Base-by-base conservation (phyloP, 1,140 invertebrate species). In the Lepeophtheirus salmonis region DNA sequence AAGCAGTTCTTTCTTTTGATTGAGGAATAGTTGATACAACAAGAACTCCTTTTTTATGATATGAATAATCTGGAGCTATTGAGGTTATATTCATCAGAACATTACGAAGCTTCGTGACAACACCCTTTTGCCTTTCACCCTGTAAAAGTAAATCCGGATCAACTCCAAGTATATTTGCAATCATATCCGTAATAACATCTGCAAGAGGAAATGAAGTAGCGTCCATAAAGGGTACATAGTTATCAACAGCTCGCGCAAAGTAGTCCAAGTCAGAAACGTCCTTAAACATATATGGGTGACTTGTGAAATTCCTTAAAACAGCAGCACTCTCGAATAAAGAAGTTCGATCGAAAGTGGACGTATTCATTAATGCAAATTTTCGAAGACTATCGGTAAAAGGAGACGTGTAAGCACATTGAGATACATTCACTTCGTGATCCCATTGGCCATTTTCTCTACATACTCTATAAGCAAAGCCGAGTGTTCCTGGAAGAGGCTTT, bases 341-440 rank as follows among this genome's bases (percentile, higher is more conserved):
- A 10, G 30, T n/a, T 17, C 26, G 22, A 14, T 16, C 10, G 14
- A 25, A 23, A 23, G 26, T 14, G 55, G 55, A 26, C 2, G 26
- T 24, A 23, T 57, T 57, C 55, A 57, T 57, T 17, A 25, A 17
- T 21, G 55, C 55, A 57, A 57, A 57, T 21, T 57, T 57, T 21
- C 25, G 55, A n/a, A 57, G 26, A 2, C 2, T 57, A 21, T 57
- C 55, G 12, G 55, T 57, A 2, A 57, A 20, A 16, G 21, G 2
- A 30, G 16, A 23, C 16, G 55, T 57, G 26, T 57, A 57, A 10
- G 55, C 55, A 48, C 55, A 57, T 21, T 57, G 55, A 21, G 55
- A 57, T 2, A 30, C 26, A 18, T 57, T 57, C 13, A 57, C 55
- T 26, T 2, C 25, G 16, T 21, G n/a, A n/a, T 17, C 2, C 55